These are phyloP conservation scores for Varanus komodoensis DNA, from an alignment of 2,113 vertebrate genomes.

Conservation along the genomic window DNA sequence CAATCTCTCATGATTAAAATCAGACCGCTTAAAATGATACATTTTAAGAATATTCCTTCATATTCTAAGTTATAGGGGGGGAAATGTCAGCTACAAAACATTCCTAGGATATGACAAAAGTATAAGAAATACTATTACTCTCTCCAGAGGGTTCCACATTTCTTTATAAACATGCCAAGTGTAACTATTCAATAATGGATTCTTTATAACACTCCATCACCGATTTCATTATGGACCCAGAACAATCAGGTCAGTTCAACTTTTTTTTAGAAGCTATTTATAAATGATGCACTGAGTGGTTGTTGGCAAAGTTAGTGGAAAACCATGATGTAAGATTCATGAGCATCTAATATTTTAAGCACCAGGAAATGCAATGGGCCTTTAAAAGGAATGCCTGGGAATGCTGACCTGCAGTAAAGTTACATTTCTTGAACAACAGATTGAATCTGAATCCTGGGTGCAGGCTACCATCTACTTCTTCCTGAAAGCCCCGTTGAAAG, in stretches of 20 bases:
- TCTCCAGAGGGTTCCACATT: constrained; percentile 7
- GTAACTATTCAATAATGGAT: not conserved
- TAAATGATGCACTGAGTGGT: constrained; percentile 2
- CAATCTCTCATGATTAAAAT: not conserved
- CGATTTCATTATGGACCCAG: not conserved
- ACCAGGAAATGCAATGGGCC: not conserved
- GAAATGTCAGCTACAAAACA: not conserved
- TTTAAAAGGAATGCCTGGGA: not conserved
- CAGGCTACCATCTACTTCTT: not conserved
- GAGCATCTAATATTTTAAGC: constrained; percentile 1
- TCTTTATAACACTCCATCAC: not conserved
- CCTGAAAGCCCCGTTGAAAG: not conserved
- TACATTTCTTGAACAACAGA: not conserved
- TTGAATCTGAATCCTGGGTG: not conserved
- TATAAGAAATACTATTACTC: not conserved
- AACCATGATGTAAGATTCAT: constrained; percentile 7
- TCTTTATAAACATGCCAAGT: constrained; percentile 8
- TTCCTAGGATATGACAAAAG: not conserved
- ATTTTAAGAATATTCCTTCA: not conserved
- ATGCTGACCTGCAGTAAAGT: not conserved
- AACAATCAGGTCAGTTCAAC: constrained; percentile 15
- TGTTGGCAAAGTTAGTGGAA: constrained; percentile 15
- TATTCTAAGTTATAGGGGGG: not conserved
- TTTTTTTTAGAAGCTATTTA: constrained; percentile 15
- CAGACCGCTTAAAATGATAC: not conserved